phyloP scores from a whole-genome alignment of 2,113 vertebrate species.

The Prolemur simus region DNA sequence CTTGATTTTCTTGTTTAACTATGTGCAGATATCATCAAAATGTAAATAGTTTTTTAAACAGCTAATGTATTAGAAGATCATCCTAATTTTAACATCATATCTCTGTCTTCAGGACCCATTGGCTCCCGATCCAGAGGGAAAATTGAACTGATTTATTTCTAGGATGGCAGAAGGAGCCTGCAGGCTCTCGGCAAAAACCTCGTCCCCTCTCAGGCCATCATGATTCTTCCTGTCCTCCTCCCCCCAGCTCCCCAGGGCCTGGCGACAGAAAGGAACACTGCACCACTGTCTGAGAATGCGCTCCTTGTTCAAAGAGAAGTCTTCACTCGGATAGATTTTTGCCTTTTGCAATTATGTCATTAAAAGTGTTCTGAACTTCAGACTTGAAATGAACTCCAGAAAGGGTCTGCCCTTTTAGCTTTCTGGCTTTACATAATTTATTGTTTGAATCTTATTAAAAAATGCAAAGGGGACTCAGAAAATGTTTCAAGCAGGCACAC shows the following conservation, averaged over 20 bases:
- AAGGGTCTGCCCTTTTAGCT: slow-evolving; percentile 67
- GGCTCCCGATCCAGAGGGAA: neutral
- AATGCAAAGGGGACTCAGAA: slow-evolving; percentile 57
- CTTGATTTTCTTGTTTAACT: neutral
- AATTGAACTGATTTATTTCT: neutral
- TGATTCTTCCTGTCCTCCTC: neutral
- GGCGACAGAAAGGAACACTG: neutral
- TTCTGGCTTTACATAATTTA: slow-evolving; percentile 71
- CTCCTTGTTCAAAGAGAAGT: slow-evolving; percentile 33
- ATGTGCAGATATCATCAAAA: neutral
- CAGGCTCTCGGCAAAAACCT: neutral
- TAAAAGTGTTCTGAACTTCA: slow-evolving; percentile 76
- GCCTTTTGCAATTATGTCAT: slow-evolving; percentile 61
- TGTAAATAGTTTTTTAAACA: neutral
- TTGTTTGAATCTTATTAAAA: slow-evolving; percentile 68
- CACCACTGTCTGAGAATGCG: slow-evolving; percentile 21
- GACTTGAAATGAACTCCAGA: slow-evolving; percentile 64
- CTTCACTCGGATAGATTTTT: slow-evolving; percentile 37
- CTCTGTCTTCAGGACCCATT: neutral
- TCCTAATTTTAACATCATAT: neutral
- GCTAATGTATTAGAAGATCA: neutral
- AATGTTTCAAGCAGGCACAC: slow-evolving; percentile 27
- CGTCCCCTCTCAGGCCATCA: neutral
- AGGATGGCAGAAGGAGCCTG: neutral
- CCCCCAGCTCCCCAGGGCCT: neutral